A percentile compares a stretch with the other conserved stretches of the same genome.
Conservation (phyloP, 2,113 vertebrate genomes). For the Triplophysa rosa region DNA sequence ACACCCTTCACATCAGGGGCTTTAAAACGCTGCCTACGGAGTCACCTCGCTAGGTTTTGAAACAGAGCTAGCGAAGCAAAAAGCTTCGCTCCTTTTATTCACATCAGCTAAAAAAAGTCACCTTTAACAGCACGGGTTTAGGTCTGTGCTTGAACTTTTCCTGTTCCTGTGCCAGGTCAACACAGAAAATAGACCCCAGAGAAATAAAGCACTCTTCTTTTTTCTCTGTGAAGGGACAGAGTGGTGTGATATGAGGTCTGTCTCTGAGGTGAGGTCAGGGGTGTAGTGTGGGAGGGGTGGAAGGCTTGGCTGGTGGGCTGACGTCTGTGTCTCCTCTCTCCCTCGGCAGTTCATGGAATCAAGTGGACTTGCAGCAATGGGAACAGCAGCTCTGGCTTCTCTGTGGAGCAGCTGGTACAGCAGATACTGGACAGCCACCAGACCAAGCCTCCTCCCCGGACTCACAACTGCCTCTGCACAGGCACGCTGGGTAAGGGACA, state of each 20-base stretch:
- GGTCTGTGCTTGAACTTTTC: not conserved
- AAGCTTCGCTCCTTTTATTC: not conserved
- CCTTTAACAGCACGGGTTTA: not conserved
- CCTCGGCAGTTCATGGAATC: slow-evolving; percentile 95
- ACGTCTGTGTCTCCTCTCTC: slow-evolving; percentile 77
- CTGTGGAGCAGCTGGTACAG: slow-evolving; percentile 98
- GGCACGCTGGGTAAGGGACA: slow-evolving; percentile 92
- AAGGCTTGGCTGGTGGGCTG: slow-evolving; percentile 65
- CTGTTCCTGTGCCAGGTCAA: not conserved
- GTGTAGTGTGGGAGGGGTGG: slow-evolving; percentile 38
- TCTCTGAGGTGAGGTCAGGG: slow-evolving; percentile 27
- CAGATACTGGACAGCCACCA: slow-evolving; percentile 99
- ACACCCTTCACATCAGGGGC: no score
- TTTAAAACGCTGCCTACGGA: no score
- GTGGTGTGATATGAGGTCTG: not conserved
- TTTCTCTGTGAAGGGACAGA: not conserved
- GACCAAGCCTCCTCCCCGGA: slow-evolving; percentile 98
- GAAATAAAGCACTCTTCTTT: not conserved
- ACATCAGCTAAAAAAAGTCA: slow-evolving; percentile 8
- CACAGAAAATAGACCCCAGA: not conserved
- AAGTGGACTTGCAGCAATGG: slow-evolving; percentile 99
- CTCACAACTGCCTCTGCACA: slow-evolving; percentile 99
- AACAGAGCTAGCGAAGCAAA: not conserved
- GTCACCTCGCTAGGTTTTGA: no score
- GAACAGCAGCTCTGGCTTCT: slow-evolving; percentile 99